These are phyloP conservation scores for Incurvaria masculella DNA, from an alignment of 2,888 invertebrate species.

Conservation along the genomic window DNA sequence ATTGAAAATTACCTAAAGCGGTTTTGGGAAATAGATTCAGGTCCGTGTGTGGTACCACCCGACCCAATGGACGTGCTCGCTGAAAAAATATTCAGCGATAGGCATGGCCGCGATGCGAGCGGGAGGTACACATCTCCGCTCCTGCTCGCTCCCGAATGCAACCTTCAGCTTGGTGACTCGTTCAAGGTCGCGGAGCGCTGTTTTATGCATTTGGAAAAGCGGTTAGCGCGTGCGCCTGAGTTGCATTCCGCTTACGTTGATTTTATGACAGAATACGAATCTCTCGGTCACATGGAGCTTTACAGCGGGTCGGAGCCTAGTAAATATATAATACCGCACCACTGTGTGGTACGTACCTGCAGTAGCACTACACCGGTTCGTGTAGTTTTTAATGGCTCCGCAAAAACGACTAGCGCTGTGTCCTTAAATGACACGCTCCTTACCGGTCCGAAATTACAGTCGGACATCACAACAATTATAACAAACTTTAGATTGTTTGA, in stretches of 20 bases:
- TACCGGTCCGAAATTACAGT: not conserved
- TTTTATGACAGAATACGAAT: conserved; percentile 1
- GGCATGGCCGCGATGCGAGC: not conserved
- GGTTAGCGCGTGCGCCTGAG: not conserved
- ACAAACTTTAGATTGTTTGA: conserved; percentile 6
- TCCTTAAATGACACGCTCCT: not conserved
- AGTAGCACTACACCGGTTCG: not conserved
- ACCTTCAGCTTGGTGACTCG: not conserved
- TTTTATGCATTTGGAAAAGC: not conserved
- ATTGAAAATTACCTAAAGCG: not conserved
- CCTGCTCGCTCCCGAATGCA: not conserved
- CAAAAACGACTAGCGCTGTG: not conserved
- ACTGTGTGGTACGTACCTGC: not conserved
- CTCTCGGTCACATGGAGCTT: conserved; percentile 1
- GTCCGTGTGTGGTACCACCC: not conserved
- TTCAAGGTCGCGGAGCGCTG: not conserved
- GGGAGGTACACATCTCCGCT: not conserved
- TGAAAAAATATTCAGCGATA: not conserved
- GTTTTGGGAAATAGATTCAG: not conserved
- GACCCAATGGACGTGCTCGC: not conserved
- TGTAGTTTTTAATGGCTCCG: not conserved
- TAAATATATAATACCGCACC: conserved; percentile 2
- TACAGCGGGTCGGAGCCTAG: not conserved
- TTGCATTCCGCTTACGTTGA: not conserved
- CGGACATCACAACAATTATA: conserved; percentile 3